Evolutionary conservation across 2,888 invertebrate genomes (phyloP), one percentile per base, ranked within the genome.

Genomic region (Philaethria dido): DNA sequence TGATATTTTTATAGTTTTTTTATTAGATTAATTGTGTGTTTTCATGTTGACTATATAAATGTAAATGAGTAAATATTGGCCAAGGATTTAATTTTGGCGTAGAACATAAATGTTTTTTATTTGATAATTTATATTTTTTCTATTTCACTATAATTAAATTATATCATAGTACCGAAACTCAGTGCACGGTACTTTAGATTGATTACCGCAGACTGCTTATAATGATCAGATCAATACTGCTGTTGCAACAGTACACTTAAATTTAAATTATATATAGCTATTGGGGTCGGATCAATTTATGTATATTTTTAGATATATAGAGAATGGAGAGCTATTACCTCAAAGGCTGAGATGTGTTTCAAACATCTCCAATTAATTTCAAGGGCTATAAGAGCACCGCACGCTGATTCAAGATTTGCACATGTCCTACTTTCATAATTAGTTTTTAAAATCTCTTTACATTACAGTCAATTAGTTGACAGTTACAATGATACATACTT

Each of bases 341-440:
- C 57, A 66, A 69, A 64, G 62, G 47, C 45, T 47, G 47, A 59
- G 64, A 59, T 65, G 64, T 68, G 65, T 66, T 67, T 45, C 52
- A 64, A 72, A 64, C 71, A 68, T 69, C 71, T 74, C 72, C 75
- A 75, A 75, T 75, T 75, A 75, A 72, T 73, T 72, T 74, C 67
- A 71, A 73, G 72, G 63, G 73, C 55, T 59, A 47, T 50, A 48
- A 52, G 69, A 69, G 65, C 48, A 66, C 60, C 52, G 57, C 36
- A 60, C 42, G 42, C 33, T 62, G 55, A 64, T 48, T 68, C 63
- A 50, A 63, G 50, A 64, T 63, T 63, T 48, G 55, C 62, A 47
- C 62, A 61, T 60, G 55, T 47, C 39, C 62, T 36, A 55, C 39
- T 55, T 62, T 62, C 39, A 57, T 66, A 45, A 47, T 55, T 47